Evolutionary conservation across 2,113 vertebrate species (phyloP), one percentile per base, ranked within the genome.

Genomic region (Sinocyclocheilus rhinocerous): DNA sequence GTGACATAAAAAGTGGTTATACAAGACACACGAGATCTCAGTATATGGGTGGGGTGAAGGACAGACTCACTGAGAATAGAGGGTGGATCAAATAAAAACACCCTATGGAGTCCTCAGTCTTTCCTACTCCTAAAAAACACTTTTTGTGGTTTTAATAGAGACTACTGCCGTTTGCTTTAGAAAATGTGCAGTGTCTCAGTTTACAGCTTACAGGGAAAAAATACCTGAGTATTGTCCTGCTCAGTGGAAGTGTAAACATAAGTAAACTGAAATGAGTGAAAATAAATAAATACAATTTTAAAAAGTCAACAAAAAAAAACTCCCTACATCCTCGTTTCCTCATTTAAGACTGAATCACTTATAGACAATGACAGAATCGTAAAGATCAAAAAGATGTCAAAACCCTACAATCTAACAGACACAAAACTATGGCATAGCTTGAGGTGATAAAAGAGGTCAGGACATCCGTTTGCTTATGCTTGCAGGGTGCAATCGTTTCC

Each of bases 41-140:
- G 61, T 63, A 75, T 33, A 48, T 75, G 84, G 88, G 86, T 75
- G 83, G 52, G 67, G 86, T 73, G 24, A 42, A 67, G 22, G 63
- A 33, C 26, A 48, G 39, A 22, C 42, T 76, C 20, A 5, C 4
- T 24, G 15, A 67, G 11, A 67, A 76, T 63, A 61, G 55, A 73
- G n/a, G 77, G 36, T 13, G 48, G 84, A 83, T 81, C 48, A 76
- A 50, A 83, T 67, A 50, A 29, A 72, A 84, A 24, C 63, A 48
- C 76, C 18, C 0, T n/a, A 76, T 50, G 67, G 16, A 65, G 26
- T 52, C 50, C 50, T 16, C 50, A 52, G 50, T n/a, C 12, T n/a
- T n/a, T 48, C 48, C 1, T 39, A 63, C 11, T 55, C n/a, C 48
- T 52, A 26, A 16, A 52, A 57, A 57, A 0, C 18, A 57, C 18